Conservation (phyloP, 2,797 vertebrate species). For the Scarus forsteni region DNA sequence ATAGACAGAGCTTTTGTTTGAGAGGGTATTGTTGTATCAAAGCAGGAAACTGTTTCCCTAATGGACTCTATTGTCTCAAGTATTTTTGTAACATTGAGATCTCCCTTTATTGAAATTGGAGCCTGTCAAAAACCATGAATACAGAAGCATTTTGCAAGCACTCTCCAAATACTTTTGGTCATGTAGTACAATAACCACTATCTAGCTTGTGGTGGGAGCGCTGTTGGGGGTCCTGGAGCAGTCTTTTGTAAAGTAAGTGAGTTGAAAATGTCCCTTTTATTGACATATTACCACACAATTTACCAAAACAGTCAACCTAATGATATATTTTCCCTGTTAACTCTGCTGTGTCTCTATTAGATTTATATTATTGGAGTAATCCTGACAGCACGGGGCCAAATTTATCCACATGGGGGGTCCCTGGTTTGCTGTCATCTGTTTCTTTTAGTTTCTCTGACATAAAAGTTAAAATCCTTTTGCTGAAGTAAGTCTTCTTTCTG, state of each 20-base stretch:
- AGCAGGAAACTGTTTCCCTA: conserved; percentile 3
- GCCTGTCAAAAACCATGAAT: neutral
- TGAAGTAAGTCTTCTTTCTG: conserved; percentile 72
- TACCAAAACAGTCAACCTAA: conserved; percentile 43
- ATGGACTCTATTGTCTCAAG: conserved; percentile 11
- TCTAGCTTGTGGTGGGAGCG: conserved; percentile 11
- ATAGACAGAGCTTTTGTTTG: neutral
- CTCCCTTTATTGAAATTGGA: conserved; percentile 4
- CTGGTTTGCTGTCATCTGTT: conserved; percentile 74
- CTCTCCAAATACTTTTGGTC: conserved; percentile 15
- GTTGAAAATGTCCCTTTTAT: conserved; percentile 30
- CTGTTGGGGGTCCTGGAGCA: neutral
- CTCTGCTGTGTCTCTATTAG: conserved; percentile 25
- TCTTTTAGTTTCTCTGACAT: conserved; percentile 72
- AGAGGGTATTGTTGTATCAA: neutral
- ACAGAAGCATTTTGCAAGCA: neutral
- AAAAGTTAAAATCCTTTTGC: conserved; percentile 79
- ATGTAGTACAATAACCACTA: neutral
- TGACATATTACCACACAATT: conserved; percentile 35
- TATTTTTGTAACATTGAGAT: neutral
- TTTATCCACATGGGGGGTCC: conserved; percentile 62
- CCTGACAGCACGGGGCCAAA: conserved; percentile 17
- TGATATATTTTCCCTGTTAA: conserved; percentile 18
- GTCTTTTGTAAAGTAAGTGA: conserved; percentile 11
- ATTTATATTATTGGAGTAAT: conserved; percentile 44